A percentile compares a stretch with the other conserved stretches of the same genome.
Conservation (phyloP, 2,113 vertebrate genomes). For the Dryoscopus gambensis region DNA sequence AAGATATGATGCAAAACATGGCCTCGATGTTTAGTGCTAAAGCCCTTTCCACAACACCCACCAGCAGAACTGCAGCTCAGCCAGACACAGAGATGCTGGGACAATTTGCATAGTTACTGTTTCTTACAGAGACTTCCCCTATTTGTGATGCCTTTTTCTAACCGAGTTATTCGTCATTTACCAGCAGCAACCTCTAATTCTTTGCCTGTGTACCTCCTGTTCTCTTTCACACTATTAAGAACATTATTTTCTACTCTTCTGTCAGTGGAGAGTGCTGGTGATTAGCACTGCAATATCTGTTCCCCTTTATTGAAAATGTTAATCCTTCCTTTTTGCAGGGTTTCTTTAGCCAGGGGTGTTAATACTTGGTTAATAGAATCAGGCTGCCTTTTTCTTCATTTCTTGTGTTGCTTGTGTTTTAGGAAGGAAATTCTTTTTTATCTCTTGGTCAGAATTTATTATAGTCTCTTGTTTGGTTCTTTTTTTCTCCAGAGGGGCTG, state of each 20-base stretch:
- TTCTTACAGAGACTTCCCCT: not conserved
- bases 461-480: not conserved
- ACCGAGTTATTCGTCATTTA: conserved; percentile 27
- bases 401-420: conserved; percentile 38
- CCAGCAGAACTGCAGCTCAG: not conserved
- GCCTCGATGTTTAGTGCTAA: not conserved
- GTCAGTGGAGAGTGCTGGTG: not conserved
- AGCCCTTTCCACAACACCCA: not conserved
- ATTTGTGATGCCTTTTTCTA: conserved; percentile 7
- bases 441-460: conserved; percentile 28
- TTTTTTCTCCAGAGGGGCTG: not conserved
- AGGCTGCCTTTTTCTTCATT: conserved; percentile 33
- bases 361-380: conserved; percentile 55
- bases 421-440: not conserved
- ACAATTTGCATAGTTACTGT: not conserved
- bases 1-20: not conserved
- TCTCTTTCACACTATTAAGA: conserved; percentile 51
- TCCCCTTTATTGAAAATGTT: conserved; percentile 48
- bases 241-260: conserved; percentile 37
- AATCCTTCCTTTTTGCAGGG: conserved; percentile 58
- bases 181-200: not conserved
- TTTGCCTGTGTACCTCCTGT: conserved; percentile 15
- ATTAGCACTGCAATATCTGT: conserved; percentile 42
- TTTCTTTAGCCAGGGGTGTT: conserved; percentile 60
- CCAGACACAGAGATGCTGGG: not conserved